These are phyloP conservation scores for Pterocles burchelli DNA, from an alignment of 2,113 vertebrate genomes.

Conservation along the genomic window DNA sequence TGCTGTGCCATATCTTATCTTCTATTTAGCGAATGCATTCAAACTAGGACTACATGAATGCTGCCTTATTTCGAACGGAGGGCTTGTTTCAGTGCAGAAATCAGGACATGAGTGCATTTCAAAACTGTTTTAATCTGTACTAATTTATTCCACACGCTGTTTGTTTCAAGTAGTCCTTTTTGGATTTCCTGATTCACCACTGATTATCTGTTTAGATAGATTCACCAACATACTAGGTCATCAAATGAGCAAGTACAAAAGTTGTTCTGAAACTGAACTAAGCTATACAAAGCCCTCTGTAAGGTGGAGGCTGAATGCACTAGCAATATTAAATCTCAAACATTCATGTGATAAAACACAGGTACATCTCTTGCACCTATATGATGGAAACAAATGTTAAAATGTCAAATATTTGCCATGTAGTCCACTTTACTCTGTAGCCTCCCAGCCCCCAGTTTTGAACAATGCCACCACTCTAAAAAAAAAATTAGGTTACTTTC, in stretches of 20 bases:
- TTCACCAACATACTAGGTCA: not conserved
- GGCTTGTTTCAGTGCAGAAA: not conserved
- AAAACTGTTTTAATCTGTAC: not conserved
- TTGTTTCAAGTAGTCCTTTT: not conserved
- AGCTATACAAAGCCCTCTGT: not conserved
- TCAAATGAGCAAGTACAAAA: not conserved
- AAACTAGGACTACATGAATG: not conserved
- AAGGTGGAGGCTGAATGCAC: not conserved
- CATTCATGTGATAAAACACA: not conserved
- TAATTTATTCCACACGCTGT: not conserved
- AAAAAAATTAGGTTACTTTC: not conserved
- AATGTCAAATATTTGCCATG: not conserved
- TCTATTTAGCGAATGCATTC: not conserved
- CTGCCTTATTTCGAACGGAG: not conserved
- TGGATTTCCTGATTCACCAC: not conserved
- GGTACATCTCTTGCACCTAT: not conserved
- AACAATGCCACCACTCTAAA: not conserved
- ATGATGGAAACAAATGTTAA: not conserved
- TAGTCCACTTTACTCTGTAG: not conserved
- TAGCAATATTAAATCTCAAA: not conserved
- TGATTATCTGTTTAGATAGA: not conserved
- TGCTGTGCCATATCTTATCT: not conserved
- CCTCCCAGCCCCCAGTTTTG: not conserved
- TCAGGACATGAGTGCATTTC: not conserved
- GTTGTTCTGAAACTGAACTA: not conserved